A percentile compares a stretch with the other conserved stretches of the same genome.
These are phyloP conservation scores for Malurus alboscapulatus DNA, from an alignment of 2,113 vertebrate species.

Conservation along the genomic window DNA sequence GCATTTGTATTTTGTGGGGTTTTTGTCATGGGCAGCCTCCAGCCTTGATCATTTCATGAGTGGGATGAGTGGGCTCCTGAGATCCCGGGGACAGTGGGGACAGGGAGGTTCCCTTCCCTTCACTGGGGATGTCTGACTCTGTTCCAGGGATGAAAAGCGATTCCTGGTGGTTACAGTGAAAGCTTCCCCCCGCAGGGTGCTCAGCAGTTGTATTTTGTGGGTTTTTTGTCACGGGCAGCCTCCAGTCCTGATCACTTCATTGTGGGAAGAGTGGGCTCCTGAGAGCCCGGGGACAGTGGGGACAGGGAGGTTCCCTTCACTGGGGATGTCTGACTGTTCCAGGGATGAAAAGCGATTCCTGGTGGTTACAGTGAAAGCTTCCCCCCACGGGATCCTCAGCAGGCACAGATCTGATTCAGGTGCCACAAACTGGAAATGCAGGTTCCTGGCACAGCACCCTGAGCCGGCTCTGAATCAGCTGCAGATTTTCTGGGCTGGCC, in stretches of 20 bases:
- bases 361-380: conserved; percentile 4
- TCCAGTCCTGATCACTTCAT: background rate
- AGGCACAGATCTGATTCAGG: background rate
- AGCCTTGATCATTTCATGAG: background rate
- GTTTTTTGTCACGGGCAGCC: background rate
- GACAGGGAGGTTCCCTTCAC: background rate
- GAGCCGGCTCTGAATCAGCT: conserved; percentile 24
- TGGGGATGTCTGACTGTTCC: accelerated
- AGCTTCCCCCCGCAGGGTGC: too few relatives aligned
- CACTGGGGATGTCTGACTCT: background rate
- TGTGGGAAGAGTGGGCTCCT: background rate
- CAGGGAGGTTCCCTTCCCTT: background rate
- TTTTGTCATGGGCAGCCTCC: background rate
- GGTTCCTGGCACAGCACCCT: conserved; percentile 14
- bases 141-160: background rate
- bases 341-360: background rate
- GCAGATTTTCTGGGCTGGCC: conserved; percentile 6
- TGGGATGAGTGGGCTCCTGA: background rate
- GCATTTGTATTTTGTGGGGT: background rate
- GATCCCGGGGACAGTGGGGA: accelerated
- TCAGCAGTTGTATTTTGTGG: background rate
- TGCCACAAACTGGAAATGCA: conserved; percentile 58
- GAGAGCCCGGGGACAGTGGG: accelerated
- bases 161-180: background rate
- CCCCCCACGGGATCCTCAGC: background rate